A percentile compares a stretch with the other conserved stretches of the same genome.
phyloP scores from a whole-genome alignment of 2,113 vertebrate genomes.

The Rhinolophus sinicus region DNA sequence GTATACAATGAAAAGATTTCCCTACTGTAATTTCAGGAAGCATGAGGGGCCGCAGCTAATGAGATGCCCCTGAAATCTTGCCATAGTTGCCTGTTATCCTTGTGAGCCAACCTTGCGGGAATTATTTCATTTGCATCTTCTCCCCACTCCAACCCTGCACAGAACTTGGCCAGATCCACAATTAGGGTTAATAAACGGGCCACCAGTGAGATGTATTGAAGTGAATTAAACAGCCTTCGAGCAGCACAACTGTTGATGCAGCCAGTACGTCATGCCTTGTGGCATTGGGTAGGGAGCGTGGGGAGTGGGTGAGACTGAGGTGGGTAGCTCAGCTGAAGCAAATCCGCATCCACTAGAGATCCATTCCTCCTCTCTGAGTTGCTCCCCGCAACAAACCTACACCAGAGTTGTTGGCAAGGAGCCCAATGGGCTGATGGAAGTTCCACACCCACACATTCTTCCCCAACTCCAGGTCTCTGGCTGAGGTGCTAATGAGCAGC shows the following conservation, averaged over 20 bases:
- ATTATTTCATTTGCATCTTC: neutral
- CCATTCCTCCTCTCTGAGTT: slow-evolving; percentile 36
- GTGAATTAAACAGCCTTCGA: neutral
- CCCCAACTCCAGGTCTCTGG: neutral
- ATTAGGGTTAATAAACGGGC: neutral
- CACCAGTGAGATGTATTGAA: neutral
- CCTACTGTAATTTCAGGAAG: neutral
- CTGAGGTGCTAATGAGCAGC: slow-evolving; percentile 47
- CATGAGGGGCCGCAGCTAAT: neutral
- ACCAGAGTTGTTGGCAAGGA: neutral
- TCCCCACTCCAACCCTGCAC: neutral
- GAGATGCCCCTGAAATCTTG: neutral
- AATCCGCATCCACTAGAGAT: neutral
- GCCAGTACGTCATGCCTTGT: neutral
- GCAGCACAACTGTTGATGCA: neutral
- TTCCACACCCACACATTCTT: slow-evolving; percentile 37
- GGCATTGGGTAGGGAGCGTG: neutral
- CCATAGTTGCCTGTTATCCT: neutral
- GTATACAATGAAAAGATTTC: neutral
- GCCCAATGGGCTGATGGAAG: slow-evolving; percentile 28
- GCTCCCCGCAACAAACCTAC: slow-evolving; percentile 42
- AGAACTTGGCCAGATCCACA: neutral
- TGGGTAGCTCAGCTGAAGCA: neutral
- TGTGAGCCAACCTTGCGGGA: neutral
- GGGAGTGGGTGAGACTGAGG: neutral